A percentile compares a stretch with the other conserved stretches of the same genome.
These are phyloP conservation scores for Leptobrachium ailaonicum DNA, from an alignment of 2,113 vertebrate genomes.

Conservation along the genomic window DNA sequence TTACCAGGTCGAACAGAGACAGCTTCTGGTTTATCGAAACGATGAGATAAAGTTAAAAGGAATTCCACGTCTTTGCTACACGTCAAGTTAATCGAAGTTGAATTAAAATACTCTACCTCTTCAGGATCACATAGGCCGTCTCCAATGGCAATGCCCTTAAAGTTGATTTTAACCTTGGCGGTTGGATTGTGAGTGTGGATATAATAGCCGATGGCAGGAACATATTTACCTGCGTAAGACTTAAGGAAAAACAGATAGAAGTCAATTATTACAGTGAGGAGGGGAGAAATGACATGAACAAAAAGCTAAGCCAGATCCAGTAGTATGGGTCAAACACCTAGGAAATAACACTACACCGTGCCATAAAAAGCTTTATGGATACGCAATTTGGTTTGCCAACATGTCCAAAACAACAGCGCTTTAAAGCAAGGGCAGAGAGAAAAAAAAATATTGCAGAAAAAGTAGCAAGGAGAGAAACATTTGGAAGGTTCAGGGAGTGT, in stretches of 20 bases:
- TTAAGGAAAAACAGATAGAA: slow-evolving; percentile 51
- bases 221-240: slow-evolving; percentile 80
- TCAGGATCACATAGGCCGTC: slow-evolving; percentile 81
- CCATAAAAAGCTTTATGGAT: no score
- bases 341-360: no score
- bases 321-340: no score
- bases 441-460: no score
- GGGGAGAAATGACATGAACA: no score
- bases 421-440: no score
- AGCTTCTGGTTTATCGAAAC: slow-evolving; percentile 42
- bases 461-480: no score
- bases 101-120: slow-evolving; percentile 61
- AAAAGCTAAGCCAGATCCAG: no score
- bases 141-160: slow-evolving; percentile 78
- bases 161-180: slow-evolving; percentile 71
- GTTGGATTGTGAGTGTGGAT: slow-evolving; percentile 77
- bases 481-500: no score
- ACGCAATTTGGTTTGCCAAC: no score
- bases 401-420: no score
- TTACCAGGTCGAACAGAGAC: slow-evolving; percentile 50
- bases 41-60: slow-evolving; percentile 44
- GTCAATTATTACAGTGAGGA: no score
- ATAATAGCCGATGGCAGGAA: slow-evolving; percentile 73
- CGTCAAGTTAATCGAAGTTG: slow-evolving; percentile 35
- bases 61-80: slow-evolving; percentile 41